phyloP scores from a whole-genome alignment of 2,113 vertebrate species.

The Turnix velox region DNA sequence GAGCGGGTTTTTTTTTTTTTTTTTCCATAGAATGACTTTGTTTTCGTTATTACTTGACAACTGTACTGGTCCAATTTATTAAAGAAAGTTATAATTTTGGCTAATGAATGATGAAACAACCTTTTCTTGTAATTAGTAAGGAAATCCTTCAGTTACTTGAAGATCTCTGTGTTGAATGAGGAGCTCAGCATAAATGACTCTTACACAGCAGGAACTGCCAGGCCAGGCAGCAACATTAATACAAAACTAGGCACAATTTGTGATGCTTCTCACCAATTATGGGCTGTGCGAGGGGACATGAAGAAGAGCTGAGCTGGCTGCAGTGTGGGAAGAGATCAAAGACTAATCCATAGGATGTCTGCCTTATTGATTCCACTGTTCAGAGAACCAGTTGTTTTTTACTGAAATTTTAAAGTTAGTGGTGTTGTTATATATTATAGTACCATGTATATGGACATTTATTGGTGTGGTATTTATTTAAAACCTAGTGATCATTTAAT shows the following conservation, averaged over 20 bases:
- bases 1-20: neutral
- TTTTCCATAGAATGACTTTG: neutral
- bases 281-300: accelerated
- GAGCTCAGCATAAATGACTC: neutral
- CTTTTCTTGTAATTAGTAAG: neutral
- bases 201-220: neutral
- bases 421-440: neutral
- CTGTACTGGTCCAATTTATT: neutral
- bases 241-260: neutral
- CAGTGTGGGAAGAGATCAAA: neutral
- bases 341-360: neutral
- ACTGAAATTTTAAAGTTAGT: neutral
- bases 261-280: neutral
- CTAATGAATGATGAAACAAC: neutral
- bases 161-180: accelerated
- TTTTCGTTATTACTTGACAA: neutral
- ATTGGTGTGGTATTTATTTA: neutral
- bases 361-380: neutral
- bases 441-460: neutral
- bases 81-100: neutral
- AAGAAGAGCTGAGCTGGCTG: neutral
- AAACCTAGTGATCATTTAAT: neutral
- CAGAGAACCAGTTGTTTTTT: neutral
- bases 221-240: neutral
- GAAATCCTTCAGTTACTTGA: neutral